A percentile compares a stretch with the other conserved stretches of the same genome.
Conservation (phyloP, 2,888 invertebrate species). For the Cosmorhoe ocellata region DNA sequence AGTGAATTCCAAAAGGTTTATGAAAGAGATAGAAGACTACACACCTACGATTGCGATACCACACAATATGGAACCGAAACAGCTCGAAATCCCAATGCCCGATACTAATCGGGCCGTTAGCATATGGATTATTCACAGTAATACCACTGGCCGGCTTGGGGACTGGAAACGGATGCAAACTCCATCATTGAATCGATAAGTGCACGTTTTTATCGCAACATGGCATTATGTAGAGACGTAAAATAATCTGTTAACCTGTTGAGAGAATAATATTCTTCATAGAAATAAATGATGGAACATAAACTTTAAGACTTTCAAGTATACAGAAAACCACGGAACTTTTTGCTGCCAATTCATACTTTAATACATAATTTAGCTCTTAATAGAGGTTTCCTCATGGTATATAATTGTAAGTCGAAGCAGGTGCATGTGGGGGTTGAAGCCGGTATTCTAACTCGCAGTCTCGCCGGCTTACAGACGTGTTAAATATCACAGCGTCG, state of each 20-base stretch:
- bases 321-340: no score
- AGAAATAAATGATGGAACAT: no score
- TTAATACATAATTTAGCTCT: no score
- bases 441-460: slow-evolving; percentile 23
- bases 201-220: background rate
- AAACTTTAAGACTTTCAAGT: no score
- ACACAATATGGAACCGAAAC: slow-evolving; percentile 22
- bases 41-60: slow-evolving; percentile 3
- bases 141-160: slow-evolving; percentile 8
- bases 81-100: slow-evolving; percentile 30
- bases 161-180: slow-evolving; percentile 6
- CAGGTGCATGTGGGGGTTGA: slow-evolving; percentile 25
- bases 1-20: slow-evolving; percentile 19
- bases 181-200: slow-evolving; percentile 1
- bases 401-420: slow-evolving; percentile 18
- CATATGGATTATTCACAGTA: slow-evolving; percentile 24
- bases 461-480: slow-evolving; percentile 23
- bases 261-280: no score
- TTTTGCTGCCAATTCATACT: no score
- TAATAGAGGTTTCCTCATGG: slow-evolving; percentile 1
- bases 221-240: no score
- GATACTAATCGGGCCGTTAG: slow-evolving; percentile 52
- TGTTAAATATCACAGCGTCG: slow-evolving; percentile 28
- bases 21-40: slow-evolving; percentile 18
- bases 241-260: no score